A percentile compares a stretch with the other conserved stretches of the same genome.
These are phyloP conservation scores for Aplochiton taeniatus DNA, from an alignment of 2,797 vertebrate genomes.

Conservation along the genomic window DNA sequence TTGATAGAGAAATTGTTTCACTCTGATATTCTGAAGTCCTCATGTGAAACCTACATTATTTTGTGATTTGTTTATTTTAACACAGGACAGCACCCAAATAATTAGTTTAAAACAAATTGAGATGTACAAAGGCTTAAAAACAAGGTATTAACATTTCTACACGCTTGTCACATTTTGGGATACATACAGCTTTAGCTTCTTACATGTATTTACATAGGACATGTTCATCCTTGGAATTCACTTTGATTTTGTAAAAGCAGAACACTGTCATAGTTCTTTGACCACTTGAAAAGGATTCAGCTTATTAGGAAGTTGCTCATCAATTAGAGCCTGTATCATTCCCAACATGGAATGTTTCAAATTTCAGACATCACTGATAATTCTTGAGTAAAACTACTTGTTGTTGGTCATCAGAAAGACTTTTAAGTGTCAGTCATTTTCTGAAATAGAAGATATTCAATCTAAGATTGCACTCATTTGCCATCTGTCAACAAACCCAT, in stretches of 20 bases:
- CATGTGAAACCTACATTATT: too few relatives aligned
- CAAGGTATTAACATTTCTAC: too few relatives aligned
- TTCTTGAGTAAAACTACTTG: too few relatives aligned
- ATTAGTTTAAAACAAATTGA: background rate
- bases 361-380: background rate
- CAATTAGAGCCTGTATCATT: background rate
- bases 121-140: slow-evolving; percentile 38
- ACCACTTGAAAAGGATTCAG: slow-evolving; percentile 13
- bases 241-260: slow-evolving; percentile 39
- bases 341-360: background rate
- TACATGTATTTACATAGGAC: slow-evolving; percentile 36
- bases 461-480: slow-evolving; percentile 8
- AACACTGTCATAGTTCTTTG: slow-evolving; percentile 32
- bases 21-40: too few relatives aligned
- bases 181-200: slow-evolving; percentile 72
- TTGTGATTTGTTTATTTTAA: too few relatives aligned
- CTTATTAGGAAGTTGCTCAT: background rate
- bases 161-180: slow-evolving; percentile 74
- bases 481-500: slow-evolving; percentile 25
- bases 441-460: too few relatives aligned
- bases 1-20: background rate
- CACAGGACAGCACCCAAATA: background rate
- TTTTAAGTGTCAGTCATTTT: too few relatives aligned
- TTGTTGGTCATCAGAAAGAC: too few relatives aligned
- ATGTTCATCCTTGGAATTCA: slow-evolving; percentile 31